phyloP scores from a whole-genome alignment of 2,113 vertebrate species.

The Syngnathus typhle region DNA sequence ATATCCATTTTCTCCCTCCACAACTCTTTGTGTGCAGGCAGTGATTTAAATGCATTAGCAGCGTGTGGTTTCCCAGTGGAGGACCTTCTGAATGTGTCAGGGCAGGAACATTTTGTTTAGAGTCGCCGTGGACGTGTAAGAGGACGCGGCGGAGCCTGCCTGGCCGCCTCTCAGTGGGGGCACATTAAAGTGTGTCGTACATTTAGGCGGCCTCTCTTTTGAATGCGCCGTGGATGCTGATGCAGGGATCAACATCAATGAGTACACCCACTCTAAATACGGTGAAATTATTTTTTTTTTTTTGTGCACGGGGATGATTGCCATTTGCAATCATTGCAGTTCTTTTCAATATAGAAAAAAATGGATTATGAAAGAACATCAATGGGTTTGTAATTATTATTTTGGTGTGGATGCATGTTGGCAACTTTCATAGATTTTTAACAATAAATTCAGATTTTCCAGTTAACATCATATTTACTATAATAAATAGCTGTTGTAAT shows the following conservation, averaged over 20 bases:
- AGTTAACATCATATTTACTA: too few species aligned
- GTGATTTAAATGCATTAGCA: slow-evolving; percentile 66
- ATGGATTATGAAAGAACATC: too few species aligned
- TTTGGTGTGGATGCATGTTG: too few species aligned
- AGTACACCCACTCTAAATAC: not conserved
- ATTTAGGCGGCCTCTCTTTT: slow-evolving; percentile 37
- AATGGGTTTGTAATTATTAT: too few species aligned
- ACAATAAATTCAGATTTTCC: too few species aligned
- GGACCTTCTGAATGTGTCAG: slow-evolving; percentile 39
- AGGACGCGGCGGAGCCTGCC: slow-evolving; percentile 54
- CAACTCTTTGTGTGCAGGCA: slow-evolving; percentile 42
- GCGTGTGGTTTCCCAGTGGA: slow-evolving; percentile 51
- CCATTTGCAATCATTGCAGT: too few species aligned
- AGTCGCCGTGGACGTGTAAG: slow-evolving; percentile 26
- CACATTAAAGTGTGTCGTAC: slow-evolving; percentile 44
- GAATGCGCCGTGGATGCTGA: slow-evolving; percentile 41
- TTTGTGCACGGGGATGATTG: not conserved
- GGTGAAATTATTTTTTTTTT: not conserved
- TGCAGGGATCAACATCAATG: not conserved
- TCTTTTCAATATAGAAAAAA: too few species aligned
- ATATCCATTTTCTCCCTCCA: slow-evolving; percentile 20
- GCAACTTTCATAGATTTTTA: too few species aligned
- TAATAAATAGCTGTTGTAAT: too few species aligned
- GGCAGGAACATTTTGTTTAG: slow-evolving; percentile 53
- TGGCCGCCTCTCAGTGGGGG: slow-evolving; percentile 40